A percentile compares a stretch with the other conserved stretches of the same genome.
Conservation (phyloP, 2,113 vertebrate genomes). For the Siniperca chuatsi region DNA sequence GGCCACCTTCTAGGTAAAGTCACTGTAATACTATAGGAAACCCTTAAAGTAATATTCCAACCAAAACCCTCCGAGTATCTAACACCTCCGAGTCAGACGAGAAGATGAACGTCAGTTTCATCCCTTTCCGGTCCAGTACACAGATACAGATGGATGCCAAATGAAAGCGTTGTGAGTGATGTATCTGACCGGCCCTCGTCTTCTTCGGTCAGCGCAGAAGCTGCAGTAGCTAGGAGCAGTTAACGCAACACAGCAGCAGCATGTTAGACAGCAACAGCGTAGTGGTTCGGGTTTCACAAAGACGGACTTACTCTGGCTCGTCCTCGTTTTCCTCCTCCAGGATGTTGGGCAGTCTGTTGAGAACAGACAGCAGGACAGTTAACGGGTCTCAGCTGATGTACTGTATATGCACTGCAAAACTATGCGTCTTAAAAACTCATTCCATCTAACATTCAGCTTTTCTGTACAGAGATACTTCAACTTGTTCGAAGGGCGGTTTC, state of each 20-base stretch:
- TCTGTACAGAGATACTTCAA: not conserved
- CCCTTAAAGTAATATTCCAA: not conserved
- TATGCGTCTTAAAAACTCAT: not conserved
- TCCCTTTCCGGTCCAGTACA: not conserved
- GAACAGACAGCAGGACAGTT: conserved; percentile 44
- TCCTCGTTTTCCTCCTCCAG: conserved; percentile 85
- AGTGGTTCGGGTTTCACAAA: not conserved
- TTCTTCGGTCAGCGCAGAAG: not conserved
- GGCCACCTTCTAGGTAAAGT: no score
- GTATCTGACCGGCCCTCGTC: not conserved
- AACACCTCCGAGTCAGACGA: not conserved
- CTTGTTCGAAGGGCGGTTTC: no score
- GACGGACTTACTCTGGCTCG: conserved; percentile 80
- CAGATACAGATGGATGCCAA: not conserved
- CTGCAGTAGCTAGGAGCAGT: not conserved
- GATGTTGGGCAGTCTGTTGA: conserved; percentile 82
- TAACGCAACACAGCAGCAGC: not conserved
- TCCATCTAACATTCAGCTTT: not conserved
- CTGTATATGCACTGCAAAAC: not conserved
- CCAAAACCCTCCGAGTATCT: not conserved
- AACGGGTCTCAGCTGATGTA: not conserved
- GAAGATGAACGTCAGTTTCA: not conserved
- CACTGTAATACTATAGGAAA: not conserved
- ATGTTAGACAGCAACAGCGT: not conserved
- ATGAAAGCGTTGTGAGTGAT: not conserved